Base-by-base conservation (phyloP, 1,140 invertebrate species). In the Cecropterus lyciades region DNA sequence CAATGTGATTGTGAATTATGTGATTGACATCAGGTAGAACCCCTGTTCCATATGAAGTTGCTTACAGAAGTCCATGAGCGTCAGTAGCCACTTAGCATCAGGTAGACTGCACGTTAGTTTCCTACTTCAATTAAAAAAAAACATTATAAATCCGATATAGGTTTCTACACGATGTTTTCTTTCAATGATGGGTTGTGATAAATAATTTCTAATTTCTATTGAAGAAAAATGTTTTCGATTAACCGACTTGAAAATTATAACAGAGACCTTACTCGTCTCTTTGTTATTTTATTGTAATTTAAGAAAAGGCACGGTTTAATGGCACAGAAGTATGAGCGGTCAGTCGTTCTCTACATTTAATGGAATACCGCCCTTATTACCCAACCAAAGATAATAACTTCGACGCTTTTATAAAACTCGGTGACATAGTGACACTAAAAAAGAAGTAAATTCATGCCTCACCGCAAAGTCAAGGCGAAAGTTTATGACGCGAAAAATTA, bases 401-500 rank as follows among this genome's bases (percentile, higher is more conserved):
- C n/a, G n/a, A n/a, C n/a, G n/a, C n/a, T n/a, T 37, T 45, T 30
- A 59, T 16, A 60, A 20, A 49, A 37, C 27, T 37, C 42, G 6
- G 13, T 60, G 57, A 48, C 45, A 49, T 37, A 48, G 45, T 60
- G 57, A 48, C 27, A 16, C 42, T 30, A 46, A 37, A 48, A 60
- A 60, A 40, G 15, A 40, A 17, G 15, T 30, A 62, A 62, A 62
- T 30, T 33, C 33, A 48, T 60, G 43, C 42, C 37, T 9, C 49
- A 37, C 11, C 40, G 45, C 52, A 14, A 14, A 46, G 37, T 51
- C 55, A 68, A 48, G 59, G 48, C 20, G 48, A 49, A 16, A 45
- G 40, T 74, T 74, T 69, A 74, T 74, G 72, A 64, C 40, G 67
- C 69, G 65, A 69, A 65, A 75, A 75, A 75, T 75, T 65, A 69